Evolutionary conservation across 2,797 vertebrate genomes (phyloP), one percentile per base, ranked within the genome.

Genomic region (Lepus oiostolus): DNA sequence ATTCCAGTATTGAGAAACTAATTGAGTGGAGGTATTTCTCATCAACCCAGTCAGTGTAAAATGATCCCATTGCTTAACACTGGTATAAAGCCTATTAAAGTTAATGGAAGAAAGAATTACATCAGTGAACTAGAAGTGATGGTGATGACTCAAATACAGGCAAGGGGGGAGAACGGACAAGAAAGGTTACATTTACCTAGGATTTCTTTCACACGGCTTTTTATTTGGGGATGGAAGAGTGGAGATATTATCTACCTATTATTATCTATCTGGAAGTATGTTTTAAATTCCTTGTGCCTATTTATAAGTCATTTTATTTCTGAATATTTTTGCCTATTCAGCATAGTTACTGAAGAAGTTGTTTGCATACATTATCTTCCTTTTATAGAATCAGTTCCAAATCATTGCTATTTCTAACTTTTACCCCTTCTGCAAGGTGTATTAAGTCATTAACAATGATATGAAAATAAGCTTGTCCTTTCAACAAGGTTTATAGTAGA

Each of bases 101-200:
- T 95, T 97, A 97, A 95, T 96, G 89, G 91, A 91, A 95, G 76
- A 94, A 94, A 93, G 96, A 91, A 95, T 95, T 92, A 96, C 85
- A 65, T 26, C 52, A 65, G 32, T 86, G 91, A 95, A 76, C 26
- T 22, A 75, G 89, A 95, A 93, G 70, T 52, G 65, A 94, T 93
- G 52, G 42, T 30, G 60, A 90, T 91, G 70, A 54, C 22, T 97
- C 3, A 0, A 71, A 82, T 0, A 63, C 72, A 91, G 16, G 52
- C 38, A 85, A 70, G 87, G 38, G 63, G 42, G 24, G n/a, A 95
- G 70, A 94, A 82, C 0, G 5, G 68, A 26, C 38, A 92, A 80
- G n/a, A 68, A 96, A 82, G 32, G n/a, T 95, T 80, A 87, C 24
- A 50, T n/a, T 91, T 71, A 54, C n/a, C 47, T 32, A 50, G 35